Base-by-base conservation (phyloP, 2,888 invertebrate species). In the Lasius platythorax region DNA sequence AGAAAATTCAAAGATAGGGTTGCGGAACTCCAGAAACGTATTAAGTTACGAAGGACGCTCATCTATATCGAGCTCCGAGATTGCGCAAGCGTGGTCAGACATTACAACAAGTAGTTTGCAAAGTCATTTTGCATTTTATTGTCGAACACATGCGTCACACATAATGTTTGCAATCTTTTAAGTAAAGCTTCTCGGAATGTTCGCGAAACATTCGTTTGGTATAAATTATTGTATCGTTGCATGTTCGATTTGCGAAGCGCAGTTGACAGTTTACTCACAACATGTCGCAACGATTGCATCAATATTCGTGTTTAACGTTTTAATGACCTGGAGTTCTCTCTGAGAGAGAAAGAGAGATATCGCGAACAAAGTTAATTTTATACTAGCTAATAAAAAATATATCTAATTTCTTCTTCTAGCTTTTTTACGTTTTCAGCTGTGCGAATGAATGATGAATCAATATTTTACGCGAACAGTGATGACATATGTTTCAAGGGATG, bases 11-110 rank as follows among this genome's bases (percentile, higher is more conserved):
- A 53, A 37, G 28, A 50, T 6, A 33, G 37, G 50, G 9, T 74
- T 46, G 23, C 1, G n/a, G 3, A 23, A 46, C 4, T 43, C 2
- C 79, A 66, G 53, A 18, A 72, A 46, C 50, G 75, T 37, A 18
- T 46, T 2, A 53, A 53, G 12, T n/a, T 37, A n/a, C 37, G n/a
- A 53, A 58, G 3, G 28, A 37, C 30, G 4, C 18, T 28, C 33
- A 23, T 28, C 28, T 40, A 67, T 46, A n/a, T 63, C 37, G 74
- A 75, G 67, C 82, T 75, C 58, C 53, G 8, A 50, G 11, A 76
- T 81, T 87, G 85, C 82, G 87, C 73, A 88, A 88, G 63, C 58
- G 30, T 40, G 9, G 28, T 8, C n/a, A n/a, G 72, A 23, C 37
- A 61, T 76, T 81, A 74, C 61, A 61, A 61, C 68, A 56, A 53